These are phyloP conservation scores for Calonectris borealis DNA, from an alignment of 2,113 vertebrate species.

Conservation along the genomic window DNA sequence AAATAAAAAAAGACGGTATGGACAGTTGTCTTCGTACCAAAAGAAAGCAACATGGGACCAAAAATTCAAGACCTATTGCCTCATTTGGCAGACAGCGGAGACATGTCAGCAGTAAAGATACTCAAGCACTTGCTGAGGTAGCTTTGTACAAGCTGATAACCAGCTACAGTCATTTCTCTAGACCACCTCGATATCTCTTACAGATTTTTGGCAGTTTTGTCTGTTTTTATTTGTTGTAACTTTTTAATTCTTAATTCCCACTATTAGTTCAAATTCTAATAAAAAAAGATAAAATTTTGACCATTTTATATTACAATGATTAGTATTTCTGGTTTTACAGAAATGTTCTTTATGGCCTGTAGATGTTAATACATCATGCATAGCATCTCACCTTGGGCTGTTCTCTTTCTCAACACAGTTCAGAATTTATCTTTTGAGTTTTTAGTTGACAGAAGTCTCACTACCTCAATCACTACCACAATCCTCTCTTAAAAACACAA, in stretches of 20 bases:
- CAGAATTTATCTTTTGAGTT: background rate
- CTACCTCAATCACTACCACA: conserved; percentile 12
- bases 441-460: background rate
- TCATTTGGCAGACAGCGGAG: background rate
- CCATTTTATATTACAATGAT: background rate
- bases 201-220: background rate
- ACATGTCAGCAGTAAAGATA: background rate
- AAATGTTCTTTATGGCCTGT: background rate
- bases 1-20: background rate
- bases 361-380: background rate
- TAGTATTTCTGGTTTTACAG: background rate
- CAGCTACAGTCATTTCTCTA: background rate
- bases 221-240: background rate
- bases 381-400: background rate
- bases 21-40: background rate
- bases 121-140: background rate
- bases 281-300: background rate
- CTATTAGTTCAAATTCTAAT: background rate
- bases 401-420: background rate
- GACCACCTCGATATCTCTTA: background rate
- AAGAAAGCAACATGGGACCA: background rate
- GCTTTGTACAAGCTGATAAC: background rate
- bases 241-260: background rate
- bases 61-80: background rate
- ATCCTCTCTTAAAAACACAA: background rate